These are phyloP conservation scores for Amblyteles armatorius DNA, from an alignment of 2,888 invertebrate genomes.

Conservation along the genomic window DNA sequence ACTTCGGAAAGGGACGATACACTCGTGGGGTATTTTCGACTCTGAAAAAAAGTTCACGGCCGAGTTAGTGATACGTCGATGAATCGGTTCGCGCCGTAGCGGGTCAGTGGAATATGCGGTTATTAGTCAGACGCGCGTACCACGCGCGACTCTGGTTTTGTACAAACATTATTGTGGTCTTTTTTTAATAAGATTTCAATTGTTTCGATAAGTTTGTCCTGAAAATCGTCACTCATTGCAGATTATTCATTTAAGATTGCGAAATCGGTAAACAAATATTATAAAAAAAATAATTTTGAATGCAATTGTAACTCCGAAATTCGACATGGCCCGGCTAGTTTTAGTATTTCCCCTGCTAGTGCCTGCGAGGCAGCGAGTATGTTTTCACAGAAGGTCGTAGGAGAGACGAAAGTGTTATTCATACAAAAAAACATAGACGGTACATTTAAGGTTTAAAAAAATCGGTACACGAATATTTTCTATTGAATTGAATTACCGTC, in stretches of 20 bases:
- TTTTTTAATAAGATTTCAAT: too few species aligned
- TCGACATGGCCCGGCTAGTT: not conserved
- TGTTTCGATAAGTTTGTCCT: too few species aligned
- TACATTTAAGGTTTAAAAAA: constrained; percentile 18
- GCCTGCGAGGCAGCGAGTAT: constrained; percentile 51
- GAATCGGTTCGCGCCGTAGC: not conserved
- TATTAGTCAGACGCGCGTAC: not conserved
- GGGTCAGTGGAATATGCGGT: constrained; percentile 15
- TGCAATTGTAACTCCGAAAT: not conserved
- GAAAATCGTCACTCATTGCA: too few species aligned
- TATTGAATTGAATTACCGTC: too few species aligned
- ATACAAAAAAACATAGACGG: too few species aligned
- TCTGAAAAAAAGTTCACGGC: not conserved
- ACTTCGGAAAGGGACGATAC: not conserved
- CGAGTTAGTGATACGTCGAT: constrained; percentile 5
- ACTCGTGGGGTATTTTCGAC: not conserved
- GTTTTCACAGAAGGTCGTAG: constrained; percentile 36
- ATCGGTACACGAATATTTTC: not conserved
- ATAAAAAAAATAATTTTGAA: too few species aligned
- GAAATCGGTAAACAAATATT: not conserved
- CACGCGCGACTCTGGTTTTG: not conserved
- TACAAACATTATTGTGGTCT: not conserved
- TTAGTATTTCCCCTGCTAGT: constrained; percentile 12
- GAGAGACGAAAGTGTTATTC: too few species aligned
- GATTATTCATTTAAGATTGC: not conserved